Base-by-base conservation (phyloP, 2,888 invertebrate genomes). In the Pteria penguin region DNA sequence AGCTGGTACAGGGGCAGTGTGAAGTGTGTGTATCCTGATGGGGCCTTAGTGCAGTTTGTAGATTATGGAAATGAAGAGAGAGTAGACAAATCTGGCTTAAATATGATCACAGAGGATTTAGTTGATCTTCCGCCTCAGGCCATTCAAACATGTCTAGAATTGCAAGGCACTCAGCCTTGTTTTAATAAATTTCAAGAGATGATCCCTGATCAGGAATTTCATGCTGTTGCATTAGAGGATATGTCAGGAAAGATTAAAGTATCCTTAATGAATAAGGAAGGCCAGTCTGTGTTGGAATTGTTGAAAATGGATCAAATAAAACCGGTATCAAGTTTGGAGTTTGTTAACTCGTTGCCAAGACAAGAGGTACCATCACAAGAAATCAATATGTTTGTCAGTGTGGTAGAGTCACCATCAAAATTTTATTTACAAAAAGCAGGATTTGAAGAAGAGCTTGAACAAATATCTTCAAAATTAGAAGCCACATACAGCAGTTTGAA, bases 41-140 rank as follows among this genome's bases (percentile, higher is more conserved):
- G 66, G 14, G 76, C 80, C n/a, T 61, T 73, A 55, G 86, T 90
- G 2, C 73, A 74, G 4, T 90, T 89, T 81, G 76, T 89, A n/a
- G 90, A 90, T 75, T 89, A 86, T 81, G 90, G 90, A 8, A 90
- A 90, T 72, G 74, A 78, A 24, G 88, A 88, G 32, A 70, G 31
- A 4, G 79, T 87, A 18, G 29, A 76, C 0, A 18, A 77, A 4
- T 58, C 45, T 4, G 36, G 29, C 27, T 65, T 72, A 27, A 45
- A 36, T 58, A 45, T 54, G 22, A 72, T 72, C 57, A 55, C 63
- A 27, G n/a, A 65, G n/a, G 72, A 65, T 27, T 36, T 65, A 8
- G 29, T 72, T 14, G 32, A 55, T 33, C 57, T 66, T 4, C 33
- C 32, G 22, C 65, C 72, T 22, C 72, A 72, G 58, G 72, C 72